phyloP scores from a whole-genome alignment of 2,888 invertebrate species.

The Argyresthia albistria region DNA sequence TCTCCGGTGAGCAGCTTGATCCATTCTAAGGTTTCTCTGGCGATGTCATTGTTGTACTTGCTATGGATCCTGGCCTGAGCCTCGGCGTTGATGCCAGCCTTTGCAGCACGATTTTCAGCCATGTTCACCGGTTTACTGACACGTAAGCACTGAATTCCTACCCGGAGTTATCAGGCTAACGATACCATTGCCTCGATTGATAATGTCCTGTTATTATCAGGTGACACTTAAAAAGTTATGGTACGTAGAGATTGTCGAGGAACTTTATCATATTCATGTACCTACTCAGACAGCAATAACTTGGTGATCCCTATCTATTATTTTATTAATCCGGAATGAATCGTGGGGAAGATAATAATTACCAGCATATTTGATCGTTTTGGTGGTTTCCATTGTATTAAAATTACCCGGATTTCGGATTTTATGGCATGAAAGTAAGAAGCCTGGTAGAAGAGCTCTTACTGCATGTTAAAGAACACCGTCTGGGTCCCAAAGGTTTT shows the following conservation, averaged over 20 bases:
- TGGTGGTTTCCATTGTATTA: too few relatives aligned
- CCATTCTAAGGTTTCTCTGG: conserved; percentile 94
- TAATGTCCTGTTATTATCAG: neutral
- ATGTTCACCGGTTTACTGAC: conserved; percentile 48
- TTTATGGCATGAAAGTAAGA: too few relatives aligned
- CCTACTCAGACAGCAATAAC: too few relatives aligned
- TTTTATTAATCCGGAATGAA: too few relatives aligned
- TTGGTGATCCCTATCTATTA: too few relatives aligned
- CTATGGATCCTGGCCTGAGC: conserved; percentile 83
- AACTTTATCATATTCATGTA: too few relatives aligned
- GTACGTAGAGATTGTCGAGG: neutral
- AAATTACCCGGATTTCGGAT: too few relatives aligned
- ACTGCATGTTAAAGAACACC: too few relatives aligned
- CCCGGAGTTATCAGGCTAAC: conserved; percentile 48
- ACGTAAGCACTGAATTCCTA: conserved; percentile 61
- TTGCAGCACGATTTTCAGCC: conserved; percentile 61
- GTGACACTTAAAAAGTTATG: neutral
- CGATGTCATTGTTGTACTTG: conserved; percentile 96
- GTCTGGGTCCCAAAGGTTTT: too few relatives aligned
- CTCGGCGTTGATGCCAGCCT: conserved; percentile 65
- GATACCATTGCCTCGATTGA: conserved; percentile 23
- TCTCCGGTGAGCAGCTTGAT: conserved; percentile 88
- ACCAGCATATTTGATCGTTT: too few relatives aligned
- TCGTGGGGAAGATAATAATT: too few relatives aligned
- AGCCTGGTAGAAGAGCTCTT: too few relatives aligned